A percentile compares a stretch with the other conserved stretches of the same genome.
These are phyloP conservation scores for Zaprionus inermis DNA, from an alignment of 1,140 invertebrate species.

Conservation along the genomic window DNA sequence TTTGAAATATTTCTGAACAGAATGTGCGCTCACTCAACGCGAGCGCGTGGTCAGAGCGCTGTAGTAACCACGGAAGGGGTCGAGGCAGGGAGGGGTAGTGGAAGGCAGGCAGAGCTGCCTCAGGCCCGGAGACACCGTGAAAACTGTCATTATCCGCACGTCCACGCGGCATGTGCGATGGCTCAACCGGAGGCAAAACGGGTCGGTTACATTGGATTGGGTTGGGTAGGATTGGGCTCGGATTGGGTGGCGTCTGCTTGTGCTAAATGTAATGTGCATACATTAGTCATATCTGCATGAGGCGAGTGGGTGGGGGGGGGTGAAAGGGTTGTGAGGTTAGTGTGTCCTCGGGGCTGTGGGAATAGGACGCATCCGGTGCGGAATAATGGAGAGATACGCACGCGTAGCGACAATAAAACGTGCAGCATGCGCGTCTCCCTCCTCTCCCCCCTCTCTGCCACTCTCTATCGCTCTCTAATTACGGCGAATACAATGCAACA, in stretches of 20 bases:
- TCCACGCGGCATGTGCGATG: conserved; percentile 25
- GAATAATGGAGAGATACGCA: conserved; percentile 56
- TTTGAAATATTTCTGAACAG: conserved; percentile 24
- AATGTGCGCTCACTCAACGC: conserved; percentile 22
- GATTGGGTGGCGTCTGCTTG: conserved; percentile 19
- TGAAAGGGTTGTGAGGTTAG: neutral
- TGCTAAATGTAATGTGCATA: conserved; percentile 60
- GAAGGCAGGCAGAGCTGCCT: conserved; percentile 22
- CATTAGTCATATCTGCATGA: conserved; percentile 71
- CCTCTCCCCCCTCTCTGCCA: conserved; percentile 36
- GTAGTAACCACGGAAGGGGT: neutral
- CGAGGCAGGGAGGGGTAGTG: neutral
- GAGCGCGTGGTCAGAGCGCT: conserved; percentile 41
- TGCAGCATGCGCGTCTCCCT: conserved; percentile 30
- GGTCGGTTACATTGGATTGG: neutral
- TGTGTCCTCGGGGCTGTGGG: conserved; percentile 40
- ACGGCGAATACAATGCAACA: conserved; percentile 43
- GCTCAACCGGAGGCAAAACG: neutral
- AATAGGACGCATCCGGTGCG: conserved; percentile 41
- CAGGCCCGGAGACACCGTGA: conserved; percentile 21
- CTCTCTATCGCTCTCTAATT: conserved; percentile 55
- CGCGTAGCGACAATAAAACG: conserved; percentile 67
- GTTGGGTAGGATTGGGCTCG: neutral
- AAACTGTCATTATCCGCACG: conserved; percentile 68
- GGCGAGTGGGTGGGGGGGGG: neutral